Base-by-base conservation (phyloP, 2,888 invertebrate genomes). In the Hanleya hanleyi region DNA sequence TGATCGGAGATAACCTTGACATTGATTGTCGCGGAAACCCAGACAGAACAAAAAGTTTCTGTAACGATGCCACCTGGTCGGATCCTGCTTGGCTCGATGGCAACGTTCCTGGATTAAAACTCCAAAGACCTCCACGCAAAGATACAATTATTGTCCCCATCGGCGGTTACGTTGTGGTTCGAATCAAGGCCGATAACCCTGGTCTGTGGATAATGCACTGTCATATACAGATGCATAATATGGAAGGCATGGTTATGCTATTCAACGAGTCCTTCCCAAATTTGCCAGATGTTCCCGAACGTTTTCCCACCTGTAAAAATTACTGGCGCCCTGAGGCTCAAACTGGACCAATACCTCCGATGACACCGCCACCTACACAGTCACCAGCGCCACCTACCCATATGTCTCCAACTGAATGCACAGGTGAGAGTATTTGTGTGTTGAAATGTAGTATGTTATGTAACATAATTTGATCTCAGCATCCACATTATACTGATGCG, bases 151-250 rank as follows among this genome's bases (percentile, higher is more conserved):
- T 87, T 1, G 83, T 89, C 7, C 89, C 88, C 0, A 83, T 83
- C n/a, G 84, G 86, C 26, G 88, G 89, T 15, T 88, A 88, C 73
- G 87, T 81, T n/a, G 84, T 88, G 0, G 71, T 88, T n/a, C 76
- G 88, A 38, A 83, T 89, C 71, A 78, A 76, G 62, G 85, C 87
- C 9, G 79, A 86, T 64, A 89, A 88, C 66, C 89, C 89, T 0
- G 89, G 88, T 0, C 18, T 83, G 26, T 89, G 89, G 89, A 77
- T 85, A 49, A 77, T 87, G 76, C 88, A 88, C 70, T 88, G 88
- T 74, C 89, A 89, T 72, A 84, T 87, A 47, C 84, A 85, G 35
- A 69, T 85, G 18, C 88, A 88, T 69, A 77, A 73, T 64, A 61
- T 76, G 29, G 85, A 87, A 57, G 89, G 89, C 1, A 88, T 89